Percentiles rank a stretch among this genome's conserved stretches.
These are phyloP conservation scores for Drosophila elegans DNA, from an alignment of 1,140 invertebrate species.

Conservation along the genomic window DNA sequence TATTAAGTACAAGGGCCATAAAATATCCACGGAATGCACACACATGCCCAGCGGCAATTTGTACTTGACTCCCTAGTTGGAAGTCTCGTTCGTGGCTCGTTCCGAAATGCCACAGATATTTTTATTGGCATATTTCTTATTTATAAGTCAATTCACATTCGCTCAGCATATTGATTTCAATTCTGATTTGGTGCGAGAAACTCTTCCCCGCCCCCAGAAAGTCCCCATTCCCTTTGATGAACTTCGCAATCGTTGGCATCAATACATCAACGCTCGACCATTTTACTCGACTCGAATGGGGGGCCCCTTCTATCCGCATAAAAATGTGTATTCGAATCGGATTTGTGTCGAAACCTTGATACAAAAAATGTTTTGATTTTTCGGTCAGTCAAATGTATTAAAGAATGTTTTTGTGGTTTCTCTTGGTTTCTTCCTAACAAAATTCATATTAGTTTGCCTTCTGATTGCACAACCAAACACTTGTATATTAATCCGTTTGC, in stretches of 20 bases:
- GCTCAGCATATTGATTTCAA: slow-evolving; percentile 55
- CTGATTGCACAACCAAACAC: slow-evolving; percentile 19
- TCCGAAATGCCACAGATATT: slow-evolving; percentile 49
- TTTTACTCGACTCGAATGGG: slow-evolving; percentile 25
- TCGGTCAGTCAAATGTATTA: slow-evolving; percentile 26
- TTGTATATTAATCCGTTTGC: slow-evolving; percentile 42
- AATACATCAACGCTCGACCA: slow-evolving; percentile 69
- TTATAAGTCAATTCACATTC: slow-evolving; percentile 78
- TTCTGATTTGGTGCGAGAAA: slow-evolving; percentile 54
- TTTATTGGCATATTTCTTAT: slow-evolving; percentile 72
- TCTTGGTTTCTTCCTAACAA: slow-evolving; percentile 10
- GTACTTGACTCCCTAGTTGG: slow-evolving; percentile 42
- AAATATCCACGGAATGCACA: slow-evolving; percentile 33
- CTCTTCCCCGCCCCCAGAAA: slow-evolving; percentile 9
- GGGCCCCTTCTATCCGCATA: slow-evolving; percentile 15
- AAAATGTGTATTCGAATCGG: slow-evolving; percentile 23
- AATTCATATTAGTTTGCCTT: slow-evolving; percentile 1
- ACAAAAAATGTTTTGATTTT: slow-evolving; percentile 42
- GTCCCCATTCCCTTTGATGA: slow-evolving; percentile 2
- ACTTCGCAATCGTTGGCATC: slow-evolving; percentile 58
- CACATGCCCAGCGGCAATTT: slow-evolving; percentile 29
- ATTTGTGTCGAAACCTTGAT: slow-evolving; percentile 72
- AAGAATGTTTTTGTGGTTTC: slow-evolving; percentile 15
- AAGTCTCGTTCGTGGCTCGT: slow-evolving; percentile 12
- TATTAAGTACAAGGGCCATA: slow-evolving; percentile 70